These are phyloP conservation scores for Cyclina sinensis DNA, from an alignment of 1,140 invertebrate species.

Conservation along the genomic window DNA sequence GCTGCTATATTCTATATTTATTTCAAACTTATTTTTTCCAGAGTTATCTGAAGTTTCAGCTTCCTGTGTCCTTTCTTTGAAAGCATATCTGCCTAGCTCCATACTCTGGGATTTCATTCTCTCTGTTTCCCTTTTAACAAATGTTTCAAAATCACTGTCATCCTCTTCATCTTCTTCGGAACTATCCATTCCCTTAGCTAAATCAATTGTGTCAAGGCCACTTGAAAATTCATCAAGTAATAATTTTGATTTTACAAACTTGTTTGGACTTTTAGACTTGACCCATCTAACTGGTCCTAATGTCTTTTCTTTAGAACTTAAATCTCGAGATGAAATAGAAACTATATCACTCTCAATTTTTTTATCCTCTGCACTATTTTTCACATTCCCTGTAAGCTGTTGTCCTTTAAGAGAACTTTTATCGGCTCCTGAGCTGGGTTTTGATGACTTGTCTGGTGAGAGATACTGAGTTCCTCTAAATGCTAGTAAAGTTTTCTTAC, in stretches of 20 bases:
- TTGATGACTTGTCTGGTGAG: neutral
- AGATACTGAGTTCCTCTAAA: conserved; percentile 15
- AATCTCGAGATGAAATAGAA: neutral
- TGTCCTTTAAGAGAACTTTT: neutral
- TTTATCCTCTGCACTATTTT: neutral
- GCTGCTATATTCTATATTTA: neutral
- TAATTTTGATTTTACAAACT: neutral
- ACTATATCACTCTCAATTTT: neutral
- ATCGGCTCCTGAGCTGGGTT: neutral
- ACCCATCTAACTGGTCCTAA: too few relatives aligned
- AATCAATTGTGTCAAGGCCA: neutral
- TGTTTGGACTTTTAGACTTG: neutral
- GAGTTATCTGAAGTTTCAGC: neutral
- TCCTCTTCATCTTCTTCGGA: conserved; percentile 2
- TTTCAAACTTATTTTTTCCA: neutral
- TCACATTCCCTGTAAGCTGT: neutral
- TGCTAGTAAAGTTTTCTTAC: conserved; percentile 30
- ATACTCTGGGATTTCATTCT: conserved; percentile 4
- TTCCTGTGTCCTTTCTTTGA: neutral
- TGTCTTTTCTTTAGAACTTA: too few relatives aligned
- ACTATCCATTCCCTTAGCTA: neutral
- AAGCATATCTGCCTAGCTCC: neutral
- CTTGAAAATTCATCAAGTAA: conserved; percentile 28
- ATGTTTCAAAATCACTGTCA: conserved; percentile 43
- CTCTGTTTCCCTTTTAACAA: conserved; percentile 30